Evolutionary conservation across 1,140 invertebrate species (phyloP), one percentile per base, ranked within the genome.

Genomic region (Proctacanthus coquilletti): DNA sequence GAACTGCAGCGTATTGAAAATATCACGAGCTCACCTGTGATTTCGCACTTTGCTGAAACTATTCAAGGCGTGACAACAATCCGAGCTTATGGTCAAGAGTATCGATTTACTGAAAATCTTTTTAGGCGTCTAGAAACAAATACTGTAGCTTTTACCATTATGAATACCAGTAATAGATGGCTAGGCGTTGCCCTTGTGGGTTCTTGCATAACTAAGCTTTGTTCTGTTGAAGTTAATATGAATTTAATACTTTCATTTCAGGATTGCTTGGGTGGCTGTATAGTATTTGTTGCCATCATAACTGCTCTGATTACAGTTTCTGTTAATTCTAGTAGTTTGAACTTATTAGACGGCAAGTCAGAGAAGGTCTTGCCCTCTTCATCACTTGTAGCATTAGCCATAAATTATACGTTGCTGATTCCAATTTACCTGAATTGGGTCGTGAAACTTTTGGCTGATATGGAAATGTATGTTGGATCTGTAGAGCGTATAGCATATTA

Each of bases 351-450:
- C n/a, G n/a, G n/a, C n/a, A n/a, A n/a, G n/a, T 13, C 8, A 27
- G 23, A 13, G 13, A 27, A 13, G 1, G 50, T 57, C 36, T 55
- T 65, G 11, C 67, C 77, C 3, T 71, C 72, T 21, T 69, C 72
- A 2, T 69, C 76, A 10, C 53, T 75, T 39, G 72, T 79, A 20
- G 81, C 79, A 3, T 56, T 84, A 38, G 77, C 80, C 21, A 77
- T 84, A 43, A 77, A 80, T 49, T 85, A 84, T 58, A 76, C 80
- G n/a, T 68, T 86, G 14, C 61, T 85, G 35, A 70, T 85, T 40
- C 81, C 82, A 13, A 74, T 81, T 45, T 86, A 84, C 59, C 65
- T 86, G 27, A 83, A 82, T 49, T 83, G 80, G 73, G 75, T 84
- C 32, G 80, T 84, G 38, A 79, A 82, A 57, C 79, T 80, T 56